phyloP scores from a whole-genome alignment of 2,888 invertebrate genomes.

The Lutraria lutraria region DNA sequence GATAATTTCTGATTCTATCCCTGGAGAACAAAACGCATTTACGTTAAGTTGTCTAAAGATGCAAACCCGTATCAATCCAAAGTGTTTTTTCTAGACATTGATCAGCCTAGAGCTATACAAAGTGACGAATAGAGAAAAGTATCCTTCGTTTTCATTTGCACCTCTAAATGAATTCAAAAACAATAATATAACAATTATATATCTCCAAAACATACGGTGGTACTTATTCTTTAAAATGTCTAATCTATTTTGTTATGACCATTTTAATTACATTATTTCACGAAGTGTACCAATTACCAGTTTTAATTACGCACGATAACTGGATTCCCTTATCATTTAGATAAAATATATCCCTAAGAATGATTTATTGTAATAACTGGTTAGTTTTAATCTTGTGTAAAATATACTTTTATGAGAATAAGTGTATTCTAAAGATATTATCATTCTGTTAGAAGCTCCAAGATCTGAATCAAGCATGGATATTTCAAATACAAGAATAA shows the following conservation, averaged over 20 bases:
- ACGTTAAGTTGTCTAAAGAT: too few species aligned
- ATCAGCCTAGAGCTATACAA: neutral
- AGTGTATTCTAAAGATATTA: conserved; percentile 5
- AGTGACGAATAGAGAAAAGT: neutral
- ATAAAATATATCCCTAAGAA: neutral
- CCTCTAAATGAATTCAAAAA: neutral
- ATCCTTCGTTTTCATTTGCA: neutral
- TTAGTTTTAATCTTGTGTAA: neutral
- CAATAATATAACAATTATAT: neutral
- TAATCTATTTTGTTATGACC: neutral
- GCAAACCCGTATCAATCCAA: too few species aligned
- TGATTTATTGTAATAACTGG: neutral
- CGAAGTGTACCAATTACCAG: neutral
- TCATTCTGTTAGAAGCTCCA: neutral
- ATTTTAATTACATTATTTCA: conserved; percentile 11
- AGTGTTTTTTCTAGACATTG: too few species aligned
- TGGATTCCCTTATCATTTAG: neutral
- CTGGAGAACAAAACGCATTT: too few species aligned
- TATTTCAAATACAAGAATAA: conserved; percentile 15
- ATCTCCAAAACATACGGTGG: neutral
- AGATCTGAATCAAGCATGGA: neutral
- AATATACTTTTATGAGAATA: conserved; percentile 4
- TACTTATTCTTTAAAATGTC: neutral
- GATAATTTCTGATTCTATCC: too few species aligned
- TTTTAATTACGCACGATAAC: neutral